These are phyloP conservation scores for Buceros bicornis DNA, from an alignment of 2,797 vertebrate genomes.

Conservation along the genomic window DNA sequence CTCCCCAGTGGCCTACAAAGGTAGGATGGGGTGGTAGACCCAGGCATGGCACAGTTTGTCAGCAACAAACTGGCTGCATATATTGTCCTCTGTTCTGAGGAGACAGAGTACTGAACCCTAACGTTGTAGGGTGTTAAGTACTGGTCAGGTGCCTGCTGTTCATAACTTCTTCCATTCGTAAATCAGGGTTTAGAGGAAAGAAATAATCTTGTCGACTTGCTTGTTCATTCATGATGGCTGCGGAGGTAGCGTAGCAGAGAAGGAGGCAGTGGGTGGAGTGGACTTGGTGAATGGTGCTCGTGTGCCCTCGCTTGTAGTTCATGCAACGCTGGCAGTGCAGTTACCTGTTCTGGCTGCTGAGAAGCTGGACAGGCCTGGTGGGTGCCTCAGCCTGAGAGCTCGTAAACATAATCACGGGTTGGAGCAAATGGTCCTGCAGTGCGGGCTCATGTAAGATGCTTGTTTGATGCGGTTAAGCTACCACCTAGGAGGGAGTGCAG, in stretches of 20 bases:
- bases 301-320: background rate
- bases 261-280: background rate
- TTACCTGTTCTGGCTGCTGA: background rate
- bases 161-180: background rate
- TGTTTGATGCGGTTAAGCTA: background rate
- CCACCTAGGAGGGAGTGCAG: background rate
- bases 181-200: background rate
- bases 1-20: background rate
- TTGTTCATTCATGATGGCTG: background rate
- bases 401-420: rapidly evolving
- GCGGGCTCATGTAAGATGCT: background rate
- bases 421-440: background rate
- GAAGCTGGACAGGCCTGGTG: background rate
- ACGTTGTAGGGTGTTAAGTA: background rate
- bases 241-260: background rate
- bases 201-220: background rate
- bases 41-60: background rate
- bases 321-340: background rate
- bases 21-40: background rate
- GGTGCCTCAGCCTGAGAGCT: background rate
- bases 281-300: background rate
- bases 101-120: background rate
- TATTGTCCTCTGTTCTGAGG: background rate
- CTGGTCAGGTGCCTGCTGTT: background rate
- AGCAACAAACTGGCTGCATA: background rate